Percentiles rank a stretch among this genome's conserved stretches.
phyloP scores from a whole-genome alignment of 2,797 vertebrate genomes.

The Mormyrops boulengeri region DNA sequence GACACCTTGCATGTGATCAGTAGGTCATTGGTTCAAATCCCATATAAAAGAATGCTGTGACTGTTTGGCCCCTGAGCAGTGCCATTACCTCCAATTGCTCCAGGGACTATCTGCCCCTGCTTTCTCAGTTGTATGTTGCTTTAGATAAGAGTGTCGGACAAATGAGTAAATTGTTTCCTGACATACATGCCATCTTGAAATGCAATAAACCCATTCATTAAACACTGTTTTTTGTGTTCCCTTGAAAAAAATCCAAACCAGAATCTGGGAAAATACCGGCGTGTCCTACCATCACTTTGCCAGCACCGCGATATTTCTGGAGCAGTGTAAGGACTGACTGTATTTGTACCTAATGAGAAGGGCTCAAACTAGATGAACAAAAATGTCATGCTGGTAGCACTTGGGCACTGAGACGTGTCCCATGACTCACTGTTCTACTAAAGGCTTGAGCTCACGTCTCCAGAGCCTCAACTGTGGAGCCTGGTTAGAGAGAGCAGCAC shows the following conservation, averaged over 20 bases:
- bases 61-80: not conserved
- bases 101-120: not conserved
- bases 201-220: not conserved
- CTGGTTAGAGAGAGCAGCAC: not conserved
- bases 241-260: not conserved
- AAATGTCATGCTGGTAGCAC: not conserved
- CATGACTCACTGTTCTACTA: conserved; percentile 3
- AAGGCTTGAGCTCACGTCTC: not conserved
- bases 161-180: not conserved
- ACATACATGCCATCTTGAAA: not conserved
- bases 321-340: not conserved
- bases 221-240: not conserved
- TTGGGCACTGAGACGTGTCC: not conserved
- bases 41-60: not conserved
- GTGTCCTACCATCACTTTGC: not conserved
- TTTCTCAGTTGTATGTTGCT: not conserved
- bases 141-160: not conserved
- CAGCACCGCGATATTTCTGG: not conserved
- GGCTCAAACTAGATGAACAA: not conserved
- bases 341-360: not conserved
- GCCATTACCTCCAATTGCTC: not conserved
- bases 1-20: not conserved
- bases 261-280: not conserved
- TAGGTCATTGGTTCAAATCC: not conserved
- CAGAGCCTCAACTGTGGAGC: not conserved